Base-by-base conservation (phyloP, 2,888 invertebrate genomes). In the Phania funesta region DNA sequence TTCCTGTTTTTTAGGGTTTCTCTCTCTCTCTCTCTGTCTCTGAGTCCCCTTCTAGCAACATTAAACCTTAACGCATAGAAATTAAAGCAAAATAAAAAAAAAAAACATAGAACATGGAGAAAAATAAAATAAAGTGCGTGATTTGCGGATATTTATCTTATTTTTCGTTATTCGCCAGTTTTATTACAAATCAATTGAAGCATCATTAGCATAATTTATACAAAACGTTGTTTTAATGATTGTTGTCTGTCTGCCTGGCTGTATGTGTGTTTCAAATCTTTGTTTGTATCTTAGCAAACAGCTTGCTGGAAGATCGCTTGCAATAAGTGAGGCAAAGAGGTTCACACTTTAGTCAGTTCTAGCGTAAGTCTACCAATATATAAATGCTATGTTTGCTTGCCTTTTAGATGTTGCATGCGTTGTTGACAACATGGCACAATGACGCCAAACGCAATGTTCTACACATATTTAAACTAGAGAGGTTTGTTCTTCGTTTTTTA, bases 161-260 rank as follows among this genome's bases (percentile, higher is more conserved):
- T 85, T 87, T 85, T 83, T 84, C 85, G 86, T 84, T 86, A 87
- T 86, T 87, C 87, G 88, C 82, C 87, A 90, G 89, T 91, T 91
- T 90, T 90, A 91, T 90, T 90, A 90, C 90, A 91, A 91, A 90
- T 90, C 90, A 91, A 91, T 90, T 90, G 90, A 90, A 90, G 89
- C 88, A 88, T 90, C 90, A 90, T 90, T 90, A 90, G 90, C 91
- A 91, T 90, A 90, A 90, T 91, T 90, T 90, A 90, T 91, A 90
- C 91, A 91, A 91, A 90, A 90, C 90, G 90, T 87, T 89, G 87
- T 87, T 88, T 90, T 90, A 90, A 90, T 90, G 91, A 90, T 89
- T 87, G 86, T 86, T 86, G 86, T 86, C 84, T 76, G 80, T 83
- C 80, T 32, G 46, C 20, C 1, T 35, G 56, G 0, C 32, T 50